Evolutionary conservation across 2,888 invertebrate genomes (phyloP).

Genomic region (Hydroisotoma schaefferi): DNA sequence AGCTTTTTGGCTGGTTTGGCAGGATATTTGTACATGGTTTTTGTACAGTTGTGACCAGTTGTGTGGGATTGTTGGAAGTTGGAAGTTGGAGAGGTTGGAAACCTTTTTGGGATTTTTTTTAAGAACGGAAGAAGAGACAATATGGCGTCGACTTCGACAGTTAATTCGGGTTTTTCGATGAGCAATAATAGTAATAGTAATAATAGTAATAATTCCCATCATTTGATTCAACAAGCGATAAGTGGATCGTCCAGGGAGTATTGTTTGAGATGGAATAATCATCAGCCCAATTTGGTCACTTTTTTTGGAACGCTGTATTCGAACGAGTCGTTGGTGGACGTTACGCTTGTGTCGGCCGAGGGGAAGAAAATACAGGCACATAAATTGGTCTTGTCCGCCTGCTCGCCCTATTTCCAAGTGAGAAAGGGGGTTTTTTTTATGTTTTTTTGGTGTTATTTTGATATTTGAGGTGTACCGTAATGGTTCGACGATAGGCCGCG

Average conservation of each 20-base stretch:
- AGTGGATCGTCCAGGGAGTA: slow-evolving; percentile 55
- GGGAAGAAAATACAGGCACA: slow-evolving; percentile 83
- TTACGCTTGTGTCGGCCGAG: slow-evolving; percentile 79
- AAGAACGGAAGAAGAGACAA: too few relatives aligned
- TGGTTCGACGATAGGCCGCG: too few relatives aligned
- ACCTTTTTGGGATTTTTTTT: too few relatives aligned
- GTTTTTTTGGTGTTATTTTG: too few relatives aligned
- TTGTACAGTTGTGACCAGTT: too few relatives aligned
- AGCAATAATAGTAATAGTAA: not conserved
- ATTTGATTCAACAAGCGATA: not conserved
- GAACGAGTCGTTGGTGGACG: slow-evolving; percentile 81
- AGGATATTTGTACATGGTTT: too few relatives aligned
- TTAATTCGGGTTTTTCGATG: not conserved
- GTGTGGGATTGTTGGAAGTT: too few relatives aligned
- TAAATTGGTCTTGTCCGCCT: slow-evolving; percentile 83
- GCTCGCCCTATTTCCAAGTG: slow-evolving; percentile 90
- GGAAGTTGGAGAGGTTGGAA: too few relatives aligned
- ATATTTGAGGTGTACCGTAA: too few relatives aligned
- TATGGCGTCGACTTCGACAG: not conserved
- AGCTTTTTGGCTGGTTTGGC: too few relatives aligned
- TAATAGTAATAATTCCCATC: not conserved
- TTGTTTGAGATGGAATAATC: slow-evolving; percentile 86
- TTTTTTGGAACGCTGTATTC: slow-evolving; percentile 79
- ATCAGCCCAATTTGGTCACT: slow-evolving; percentile 87
- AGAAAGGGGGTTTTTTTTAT: not conserved